Conservation (phyloP, 2,888 invertebrate genomes). For the Andricus quercusramuli region DNA sequence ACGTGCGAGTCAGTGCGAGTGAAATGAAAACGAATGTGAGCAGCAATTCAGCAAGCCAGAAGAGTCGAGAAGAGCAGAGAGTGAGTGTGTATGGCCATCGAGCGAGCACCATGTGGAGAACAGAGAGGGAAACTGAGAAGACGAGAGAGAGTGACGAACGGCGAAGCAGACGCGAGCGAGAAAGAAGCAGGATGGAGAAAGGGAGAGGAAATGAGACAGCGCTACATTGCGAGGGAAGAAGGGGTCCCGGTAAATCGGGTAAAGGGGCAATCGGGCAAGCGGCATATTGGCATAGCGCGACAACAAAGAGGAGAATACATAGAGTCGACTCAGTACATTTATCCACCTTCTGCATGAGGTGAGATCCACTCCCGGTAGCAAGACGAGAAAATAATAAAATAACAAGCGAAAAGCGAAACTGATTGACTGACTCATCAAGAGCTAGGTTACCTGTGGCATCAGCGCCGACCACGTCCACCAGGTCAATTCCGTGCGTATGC, state of each 20-base stretch:
- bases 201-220: slow-evolving; percentile 26
- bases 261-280: slow-evolving; percentile 28
- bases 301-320: slow-evolving; percentile 40
- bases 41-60: slow-evolving; percentile 15
- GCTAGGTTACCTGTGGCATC: slow-evolving; percentile 68
- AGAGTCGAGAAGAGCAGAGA: slow-evolving; percentile 34
- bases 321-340: slow-evolving; percentile 15
- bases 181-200: slow-evolving; percentile 32
- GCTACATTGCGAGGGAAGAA: slow-evolving; percentile 41
- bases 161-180: slow-evolving; percentile 41
- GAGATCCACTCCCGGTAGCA: background rate
- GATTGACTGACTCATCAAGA: slow-evolving; percentile 19
- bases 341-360: slow-evolving; percentile 11
- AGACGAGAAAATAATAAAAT: slow-evolving; percentile 24
- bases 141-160: slow-evolving; percentile 41
- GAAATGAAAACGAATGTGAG: slow-evolving; percentile 43
- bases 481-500: slow-evolving; percentile 57
- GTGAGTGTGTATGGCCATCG: slow-evolving; percentile 30
- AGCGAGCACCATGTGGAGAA: background rate
- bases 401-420: slow-evolving; percentile 37
- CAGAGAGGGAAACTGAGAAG: slow-evolving; percentile 43
- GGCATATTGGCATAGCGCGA: slow-evolving; percentile 20
- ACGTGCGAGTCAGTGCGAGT: slow-evolving; percentile 41
- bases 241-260: slow-evolving; percentile 23
- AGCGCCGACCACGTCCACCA: slow-evolving; percentile 61